Conservation (phyloP, 2,888 invertebrate species). For the Periphyllus acericola region DNA sequence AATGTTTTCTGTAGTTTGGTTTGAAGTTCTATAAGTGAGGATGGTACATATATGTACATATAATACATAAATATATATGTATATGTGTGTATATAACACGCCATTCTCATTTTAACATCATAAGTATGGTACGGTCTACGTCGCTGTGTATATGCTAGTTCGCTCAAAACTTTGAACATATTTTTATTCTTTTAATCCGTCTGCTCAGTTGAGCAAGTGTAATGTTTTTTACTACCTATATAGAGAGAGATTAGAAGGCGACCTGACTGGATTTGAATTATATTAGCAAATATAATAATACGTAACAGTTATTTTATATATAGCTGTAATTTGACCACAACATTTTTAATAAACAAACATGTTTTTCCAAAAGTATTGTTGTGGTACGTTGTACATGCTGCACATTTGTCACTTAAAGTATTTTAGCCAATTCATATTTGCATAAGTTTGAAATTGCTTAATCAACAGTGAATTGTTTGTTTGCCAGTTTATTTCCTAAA, state of each 20-base stretch:
- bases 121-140: background rate
- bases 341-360: no score
- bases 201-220: background rate
- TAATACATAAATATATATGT: background rate
- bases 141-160: background rate
- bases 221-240: background rate
- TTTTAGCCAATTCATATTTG: no score
- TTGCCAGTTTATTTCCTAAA: no score
- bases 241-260: background rate
- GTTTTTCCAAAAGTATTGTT: no score
- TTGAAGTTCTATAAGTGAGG: slow-evolving; percentile 14
- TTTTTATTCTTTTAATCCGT: background rate
- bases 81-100: background rate
- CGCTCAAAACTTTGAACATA: background rate
- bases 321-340: background rate
- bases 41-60: background rate
- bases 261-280: background rate
- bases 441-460: no score
- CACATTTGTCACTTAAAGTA: no score
- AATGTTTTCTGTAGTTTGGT: slow-evolving; percentile 35
- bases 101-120: slow-evolving; percentile 9
- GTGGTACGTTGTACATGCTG: no score
- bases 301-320: background rate
- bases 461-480: no score
- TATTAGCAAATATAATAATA: background rate